Conservation (phyloP, 1,140 invertebrate genomes). For the Caenorhabditis tropicalis region DNA sequence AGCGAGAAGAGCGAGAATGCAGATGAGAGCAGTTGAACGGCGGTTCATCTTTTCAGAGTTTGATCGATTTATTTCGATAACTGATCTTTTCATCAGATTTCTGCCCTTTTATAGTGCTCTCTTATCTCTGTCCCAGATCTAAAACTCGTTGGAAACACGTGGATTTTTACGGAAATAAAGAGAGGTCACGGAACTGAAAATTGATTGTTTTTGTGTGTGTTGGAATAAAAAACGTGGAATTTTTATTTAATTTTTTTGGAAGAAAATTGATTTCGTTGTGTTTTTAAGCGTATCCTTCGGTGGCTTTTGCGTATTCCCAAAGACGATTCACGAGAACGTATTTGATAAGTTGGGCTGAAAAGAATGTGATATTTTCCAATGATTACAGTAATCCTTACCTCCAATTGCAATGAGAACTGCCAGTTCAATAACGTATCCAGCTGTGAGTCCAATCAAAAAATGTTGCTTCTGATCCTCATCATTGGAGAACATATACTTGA, state of each 20-base stretch:
- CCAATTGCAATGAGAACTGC: too few species aligned
- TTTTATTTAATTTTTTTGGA: background rate
- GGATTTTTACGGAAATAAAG: background rate
- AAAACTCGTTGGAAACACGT: background rate
- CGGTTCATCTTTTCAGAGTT: background rate
- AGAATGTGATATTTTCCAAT: background rate
- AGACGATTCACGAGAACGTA: background rate
- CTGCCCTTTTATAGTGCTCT: background rate
- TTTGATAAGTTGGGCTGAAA: background rate
- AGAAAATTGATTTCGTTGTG: background rate
- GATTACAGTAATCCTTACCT: too few species aligned
- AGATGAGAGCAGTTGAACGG: slow-evolving; percentile 2
- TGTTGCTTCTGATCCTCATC: too few species aligned
- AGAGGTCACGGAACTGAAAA: too few species aligned
- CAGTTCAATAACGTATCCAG: background rate
- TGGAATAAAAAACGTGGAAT: too few species aligned
- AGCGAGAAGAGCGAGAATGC: slow-evolving; percentile 12
- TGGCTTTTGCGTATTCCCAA: background rate
- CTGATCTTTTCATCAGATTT: background rate
- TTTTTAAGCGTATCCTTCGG: background rate
- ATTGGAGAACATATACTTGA: background rate
- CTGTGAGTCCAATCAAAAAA: background rate
- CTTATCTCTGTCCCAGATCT: slow-evolving; percentile 10
- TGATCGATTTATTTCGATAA: background rate
- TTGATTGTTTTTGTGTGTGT: too few species aligned